Base-by-base conservation (phyloP, 2,797 vertebrate species). In the Margarornis squamiger region DNA sequence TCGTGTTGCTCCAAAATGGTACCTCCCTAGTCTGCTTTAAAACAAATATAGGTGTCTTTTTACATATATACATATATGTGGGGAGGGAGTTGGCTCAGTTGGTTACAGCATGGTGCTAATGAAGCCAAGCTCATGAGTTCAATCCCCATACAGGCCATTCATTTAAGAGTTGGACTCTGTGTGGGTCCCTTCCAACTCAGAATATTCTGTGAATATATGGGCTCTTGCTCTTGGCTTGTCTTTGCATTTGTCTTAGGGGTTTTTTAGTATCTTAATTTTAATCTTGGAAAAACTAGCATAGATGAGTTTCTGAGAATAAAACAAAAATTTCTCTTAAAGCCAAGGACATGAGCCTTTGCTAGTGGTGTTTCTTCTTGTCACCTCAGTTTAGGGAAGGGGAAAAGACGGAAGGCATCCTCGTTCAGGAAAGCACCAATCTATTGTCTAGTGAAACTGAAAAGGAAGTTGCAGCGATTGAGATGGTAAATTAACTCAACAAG, bases 361-460 rank as follows among this genome's bases (percentile, higher is more conserved):
- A 39, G 17, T 71, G 43, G 3, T 70, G 41, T 76, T 91, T 83
- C 32, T 30, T 92, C 32, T 76, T 78, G 36, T 4, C 61, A 27
- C 41, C 45, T 80, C 68, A 26, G 41, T 52, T 62, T 52, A 67
- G 68, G 32, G 45, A 90, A 74, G 59, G 39, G 29, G 52, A 58
- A 59, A 81, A 78, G 77, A 41, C 1, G 15, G 76, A 88, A 95
- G 59, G 51, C 74, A 70, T 41, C 49, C 36, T 93, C n/a, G 17
- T 70, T 87, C 43, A 48, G 59, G 61, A 80, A 57, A 80, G 67
- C 48, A 65, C 67, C 29, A 6, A 21, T 73, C 74, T 76, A 63
- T 93, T 94, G 89, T 92, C 73, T 41, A 45, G 39, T 62, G 72
- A 87, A 91, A 86, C 89, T 59, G 61, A 48, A 88, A 92, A 93